Conservation (phyloP, 1,140 invertebrate genomes). For the Hycleus cichorii region DNA sequence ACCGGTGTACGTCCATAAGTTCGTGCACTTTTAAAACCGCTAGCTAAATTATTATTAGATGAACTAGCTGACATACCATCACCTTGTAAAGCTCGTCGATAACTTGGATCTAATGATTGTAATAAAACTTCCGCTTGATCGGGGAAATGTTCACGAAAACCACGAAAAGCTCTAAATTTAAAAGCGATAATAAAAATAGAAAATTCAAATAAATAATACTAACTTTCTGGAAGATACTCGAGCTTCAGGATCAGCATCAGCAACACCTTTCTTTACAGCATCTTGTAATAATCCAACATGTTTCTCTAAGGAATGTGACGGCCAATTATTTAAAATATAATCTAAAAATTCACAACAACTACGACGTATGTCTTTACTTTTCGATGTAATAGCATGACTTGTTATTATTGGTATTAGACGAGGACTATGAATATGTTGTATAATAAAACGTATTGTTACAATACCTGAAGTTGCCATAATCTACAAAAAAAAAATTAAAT, state of each 20-base stretch:
- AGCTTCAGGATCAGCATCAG: conserved; percentile 87
- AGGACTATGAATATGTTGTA: conserved; percentile 76
- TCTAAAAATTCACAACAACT: conserved; percentile 79
- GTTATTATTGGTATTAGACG: conserved; percentile 84
- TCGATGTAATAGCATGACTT: conserved; percentile 65
- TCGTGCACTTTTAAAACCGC: conserved; percentile 27
- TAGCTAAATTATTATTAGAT: conserved; percentile 46
- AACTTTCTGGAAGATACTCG: conserved; percentile 66
- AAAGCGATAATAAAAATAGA: neutral
- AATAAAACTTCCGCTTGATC: conserved; percentile 81
- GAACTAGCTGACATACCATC: conserved; percentile 48
- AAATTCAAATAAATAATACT: conserved; percentile 28
- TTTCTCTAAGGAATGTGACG: conserved; percentile 70
- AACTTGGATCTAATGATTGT: conserved; percentile 71
- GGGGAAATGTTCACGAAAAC: conserved; percentile 85
- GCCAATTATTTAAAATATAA: conserved; percentile 79
- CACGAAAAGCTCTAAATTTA: conserved; percentile 72
- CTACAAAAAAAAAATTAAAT: conserved; percentile 41
- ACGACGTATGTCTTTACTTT: conserved; percentile 86
- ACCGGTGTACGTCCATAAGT: conserved; percentile 22
- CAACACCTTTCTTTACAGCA: conserved; percentile 79
- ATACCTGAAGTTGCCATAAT: conserved; percentile 87
- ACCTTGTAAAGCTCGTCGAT: conserved; percentile 73
- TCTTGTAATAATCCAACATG: conserved; percentile 73
- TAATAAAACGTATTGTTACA: conserved; percentile 82